These are phyloP conservation scores for Suncus etruscus DNA, from an alignment of 2,113 vertebrate species.

Conservation along the genomic window DNA sequence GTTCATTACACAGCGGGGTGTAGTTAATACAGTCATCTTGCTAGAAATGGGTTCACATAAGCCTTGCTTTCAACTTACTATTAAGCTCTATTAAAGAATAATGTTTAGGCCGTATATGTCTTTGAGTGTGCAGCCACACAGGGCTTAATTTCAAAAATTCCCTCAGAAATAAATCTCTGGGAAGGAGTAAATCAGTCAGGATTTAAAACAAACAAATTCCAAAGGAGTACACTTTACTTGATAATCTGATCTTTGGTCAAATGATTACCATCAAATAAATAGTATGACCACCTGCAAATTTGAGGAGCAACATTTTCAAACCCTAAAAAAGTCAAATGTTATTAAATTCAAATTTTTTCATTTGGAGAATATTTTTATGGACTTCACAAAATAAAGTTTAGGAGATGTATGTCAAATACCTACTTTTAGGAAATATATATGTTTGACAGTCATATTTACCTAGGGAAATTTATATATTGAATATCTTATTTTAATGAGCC, in stretches of 20 bases:
- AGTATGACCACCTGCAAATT: not conserved
- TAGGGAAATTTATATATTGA: not conserved
- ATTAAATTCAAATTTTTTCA: conserved; percentile 17
- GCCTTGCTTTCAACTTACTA: conserved; percentile 61
- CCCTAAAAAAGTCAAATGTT: not conserved
- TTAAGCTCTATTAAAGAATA: conserved; percentile 67
- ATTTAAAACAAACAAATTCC: conserved; percentile 41
- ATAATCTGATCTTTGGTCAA: conserved; percentile 42
- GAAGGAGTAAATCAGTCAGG: not conserved
- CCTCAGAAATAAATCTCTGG: not conserved
- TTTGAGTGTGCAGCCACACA: accelerated
- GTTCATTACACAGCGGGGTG: conserved; percentile 81
- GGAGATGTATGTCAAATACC: not conserved
- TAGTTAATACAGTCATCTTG: conserved; percentile 63
- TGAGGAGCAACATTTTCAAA: conserved; percentile 6
- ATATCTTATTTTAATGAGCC: not conserved
- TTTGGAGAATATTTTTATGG: not conserved
- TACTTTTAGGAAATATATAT: not conserved
- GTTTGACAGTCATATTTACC: not conserved
- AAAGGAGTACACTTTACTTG: conserved; percentile 17
- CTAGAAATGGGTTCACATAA: conserved; percentile 69
- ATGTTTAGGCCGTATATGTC: not conserved
- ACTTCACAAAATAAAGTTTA: conserved; percentile 14
- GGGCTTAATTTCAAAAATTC: conserved; percentile 55
- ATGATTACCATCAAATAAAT: conserved; percentile 40